Base-by-base conservation (phyloP, 2,888 invertebrate species). In the Watsonalla binaria region DNA sequence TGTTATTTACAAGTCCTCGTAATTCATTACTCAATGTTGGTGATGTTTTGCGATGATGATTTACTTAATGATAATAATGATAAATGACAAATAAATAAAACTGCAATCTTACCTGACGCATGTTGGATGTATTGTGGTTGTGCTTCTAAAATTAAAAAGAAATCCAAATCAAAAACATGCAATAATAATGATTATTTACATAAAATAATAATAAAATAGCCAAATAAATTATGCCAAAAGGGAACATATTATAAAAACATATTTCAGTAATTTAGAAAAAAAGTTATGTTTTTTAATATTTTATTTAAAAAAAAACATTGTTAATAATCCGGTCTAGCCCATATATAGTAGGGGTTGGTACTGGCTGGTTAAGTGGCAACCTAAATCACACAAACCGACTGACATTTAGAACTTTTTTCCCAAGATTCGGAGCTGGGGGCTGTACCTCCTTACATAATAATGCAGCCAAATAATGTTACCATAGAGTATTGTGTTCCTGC, bases 71-170 rank as follows among this genome's bases (percentile, higher is more conserved):
- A 6, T 5, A 56, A 51, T 53, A 35, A 14, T 35, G 46, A 42
- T 14, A 46, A 54, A 54, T 53, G 46, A 51, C 48, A 63, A 55
- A 33, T 24, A 24, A 24, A n/a, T n/a, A n/a, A n/a, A n/a, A n/a
- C n/a, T 46, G 46, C 15, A 54, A 57, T 61, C 75, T 80, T 77
- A 90, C 89, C 82, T 81, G 86, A 84, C 47, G 87, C 88, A 52
- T 72, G 76, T 65, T 86, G 82, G 65, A 88, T 85, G 62, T 63
- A 68, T 71, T 78, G 73, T 55, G 86, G 75, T 62, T 77, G 76
- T 54, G 66, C 65, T 63, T 81, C 84, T 86, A 80, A 72, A 84
- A 83, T 66, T 58, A 70, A 74, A 72, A 66, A 68, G 73, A 74
- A 78, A 74, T 61, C 61, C 68, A 80, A 80, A 72, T 72, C 65